Base-by-base conservation (phyloP, 2,888 invertebrate genomes). In the Platycnemis pennipes region DNA sequence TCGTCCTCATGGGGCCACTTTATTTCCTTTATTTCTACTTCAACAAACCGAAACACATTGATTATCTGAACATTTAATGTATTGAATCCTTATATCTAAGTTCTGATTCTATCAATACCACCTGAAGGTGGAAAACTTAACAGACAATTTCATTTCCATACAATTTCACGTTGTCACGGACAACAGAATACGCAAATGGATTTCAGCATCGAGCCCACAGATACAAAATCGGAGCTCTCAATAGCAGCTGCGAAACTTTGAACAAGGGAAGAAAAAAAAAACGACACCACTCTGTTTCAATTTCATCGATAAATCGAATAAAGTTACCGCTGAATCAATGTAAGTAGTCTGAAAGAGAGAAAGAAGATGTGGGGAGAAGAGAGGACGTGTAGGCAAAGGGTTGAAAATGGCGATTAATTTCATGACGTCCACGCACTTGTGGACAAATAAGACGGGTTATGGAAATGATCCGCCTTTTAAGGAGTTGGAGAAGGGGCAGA, bases 371-470 rank as follows among this genome's bases (percentile, higher is more conserved):
- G 8, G n/a, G 22, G n/a, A n/a, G 77, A n/a, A 77, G 5, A 86
- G 42, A 42, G 86, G n/a, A n/a, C 13, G 87, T 19, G 87, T 77
- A 37, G 69, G 31, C n/a, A 77, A 31, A 77, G 69, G 69, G 31
- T n/a, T 44, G 87, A 46, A 87, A 87, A 87, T 87, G 22, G 87
- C 87, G 91, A 91, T 91, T 91, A 91, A 91, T 91, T 91, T 53
- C 49, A 91, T 44, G 91, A 63, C 91, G 91, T 91, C 91, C 91
- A 91, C 91, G 56, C 91, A 91, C 91, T 91, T 91, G 63, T 56
- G 56, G 91, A 63, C 91, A 91, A 91, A 91, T 91, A 63, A 91
- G 63, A 91, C 91, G 44, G 91, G 91, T 91, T 91, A 91, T 91
- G 91, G 91, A 91, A 91, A 91, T 91, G 91, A 77, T 77, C 69